Evolutionary conservation across 2,797 vertebrate genomes (phyloP).

Genomic region (Sitta carolinensis): DNA sequence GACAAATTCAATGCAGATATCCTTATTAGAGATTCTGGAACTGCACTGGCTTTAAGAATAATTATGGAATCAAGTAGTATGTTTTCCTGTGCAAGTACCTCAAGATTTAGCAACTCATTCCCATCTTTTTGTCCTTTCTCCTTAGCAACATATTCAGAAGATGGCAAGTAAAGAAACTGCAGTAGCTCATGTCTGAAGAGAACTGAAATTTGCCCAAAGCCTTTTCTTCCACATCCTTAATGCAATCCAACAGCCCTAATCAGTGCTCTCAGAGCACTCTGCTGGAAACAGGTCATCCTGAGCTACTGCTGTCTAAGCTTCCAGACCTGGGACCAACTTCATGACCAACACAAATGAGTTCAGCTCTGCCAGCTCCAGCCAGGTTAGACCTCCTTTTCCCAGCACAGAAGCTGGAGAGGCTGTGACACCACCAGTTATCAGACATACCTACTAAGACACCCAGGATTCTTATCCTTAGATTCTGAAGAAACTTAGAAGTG

Average conservation of each 20-base stretch:
- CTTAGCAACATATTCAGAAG: background rate
- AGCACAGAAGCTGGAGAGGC: background rate
- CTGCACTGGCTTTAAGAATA: background rate
- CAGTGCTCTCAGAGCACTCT: background rate
- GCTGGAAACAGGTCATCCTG: background rate
- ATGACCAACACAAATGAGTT: background rate
- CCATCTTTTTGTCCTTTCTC: background rate
- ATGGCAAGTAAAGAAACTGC: background rate
- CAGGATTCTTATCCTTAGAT: background rate
- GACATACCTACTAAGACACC: background rate
- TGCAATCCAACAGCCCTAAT: background rate
- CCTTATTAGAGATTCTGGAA: background rate
- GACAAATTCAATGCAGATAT: background rate
- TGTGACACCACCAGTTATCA: background rate
- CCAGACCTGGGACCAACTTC: background rate
- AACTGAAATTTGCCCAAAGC: constrained; percentile 9
- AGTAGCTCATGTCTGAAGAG: background rate
- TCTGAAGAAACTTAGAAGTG: background rate
- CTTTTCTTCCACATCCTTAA: background rate
- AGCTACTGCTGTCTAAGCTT: background rate
- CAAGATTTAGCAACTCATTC: background rate
- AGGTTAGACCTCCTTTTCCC: background rate
- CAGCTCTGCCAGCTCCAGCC: background rate
- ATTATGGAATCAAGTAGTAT: background rate
- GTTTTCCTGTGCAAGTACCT: background rate